Percentiles rank a stretch among this genome's conserved stretches.
Conservation (phyloP, 64 coral and sea anemone genomes). For the Actinia tenebrosa region DNA sequence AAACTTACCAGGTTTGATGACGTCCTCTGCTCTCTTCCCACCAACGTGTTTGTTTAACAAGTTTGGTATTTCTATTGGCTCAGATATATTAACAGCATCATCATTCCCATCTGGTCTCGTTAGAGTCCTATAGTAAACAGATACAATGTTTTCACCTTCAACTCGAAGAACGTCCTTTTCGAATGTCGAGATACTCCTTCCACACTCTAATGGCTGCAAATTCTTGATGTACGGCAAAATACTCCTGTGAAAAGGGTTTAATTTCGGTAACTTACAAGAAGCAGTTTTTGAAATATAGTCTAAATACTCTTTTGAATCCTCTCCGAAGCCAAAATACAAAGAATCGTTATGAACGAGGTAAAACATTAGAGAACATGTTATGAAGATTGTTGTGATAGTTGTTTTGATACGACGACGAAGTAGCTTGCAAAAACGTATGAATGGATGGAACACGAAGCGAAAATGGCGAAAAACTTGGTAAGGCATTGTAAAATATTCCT, state of each 20-base stretch:
- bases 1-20: slow-evolving; percentile 17
- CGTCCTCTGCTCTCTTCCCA: not conserved
- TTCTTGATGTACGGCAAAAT: slow-evolving; percentile 26
- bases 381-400: not conserved
- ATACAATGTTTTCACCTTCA: slow-evolving; percentile 32
- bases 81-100: slow-evolving; percentile 25
- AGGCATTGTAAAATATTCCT: not conserved
- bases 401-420: not conserved
- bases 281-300: slow-evolving; percentile 12
- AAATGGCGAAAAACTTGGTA: not conserved
- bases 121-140: slow-evolving; percentile 31
- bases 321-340: not conserved
- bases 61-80: slow-evolving; percentile 23
- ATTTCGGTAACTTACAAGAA: slow-evolving; percentile 29
- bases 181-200: slow-evolving; percentile 17
- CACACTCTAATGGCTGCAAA: slow-evolving; percentile 11
- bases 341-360: not conserved
- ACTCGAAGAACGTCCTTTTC: slow-evolving; percentile 44
- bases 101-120: slow-evolving; percentile 20
- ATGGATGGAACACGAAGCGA: not conserved
- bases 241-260: slow-evolving; percentile 45
- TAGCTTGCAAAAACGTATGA: not conserved
- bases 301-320: not conserved
- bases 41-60: not conserved
- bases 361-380: not conserved